phyloP scores from a whole-genome alignment of 2,888 invertebrate genomes.

The Dioctria linearis region DNA sequence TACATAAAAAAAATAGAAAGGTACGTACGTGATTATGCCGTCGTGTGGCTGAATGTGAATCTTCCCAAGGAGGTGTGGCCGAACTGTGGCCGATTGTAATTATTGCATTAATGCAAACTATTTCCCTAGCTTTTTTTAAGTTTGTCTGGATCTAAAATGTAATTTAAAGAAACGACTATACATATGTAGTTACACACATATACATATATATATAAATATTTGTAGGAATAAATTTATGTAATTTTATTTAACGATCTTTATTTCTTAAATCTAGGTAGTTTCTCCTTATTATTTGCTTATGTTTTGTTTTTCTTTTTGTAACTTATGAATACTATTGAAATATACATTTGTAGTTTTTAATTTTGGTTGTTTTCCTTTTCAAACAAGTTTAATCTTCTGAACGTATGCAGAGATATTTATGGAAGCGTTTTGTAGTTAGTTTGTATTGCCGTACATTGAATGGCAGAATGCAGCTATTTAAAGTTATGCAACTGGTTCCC shows the following conservation, averaged over 20 bases:
- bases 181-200: neutral
- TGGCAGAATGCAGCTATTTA: too few relatives aligned
- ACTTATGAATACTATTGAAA: constrained; percentile 51
- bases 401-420: too few relatives aligned
- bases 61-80: too few relatives aligned
- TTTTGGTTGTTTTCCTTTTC: constrained; percentile 40
- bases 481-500: too few relatives aligned
- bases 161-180: constrained; percentile 37
- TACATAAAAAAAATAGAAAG: neutral
- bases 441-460: too few relatives aligned
- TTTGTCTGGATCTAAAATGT: constrained; percentile 10
- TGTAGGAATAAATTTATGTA: constrained; percentile 40
- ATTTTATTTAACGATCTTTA: constrained; percentile 32
- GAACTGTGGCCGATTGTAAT: too few relatives aligned
- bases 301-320: constrained; percentile 50
- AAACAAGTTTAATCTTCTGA: neutral
- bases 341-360: constrained; percentile 52
- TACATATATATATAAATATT: constrained; percentile 36
- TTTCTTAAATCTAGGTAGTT: constrained; percentile 18
- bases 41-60: too few relatives aligned
- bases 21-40: neutral
- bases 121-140: constrained; percentile 10
- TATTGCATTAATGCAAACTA: neutral
- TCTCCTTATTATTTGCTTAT: constrained; percentile 34
- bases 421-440: too few relatives aligned